phyloP scores from a whole-genome alignment of 2,113 vertebrate genomes.

The Lycaon pictus region DNA sequence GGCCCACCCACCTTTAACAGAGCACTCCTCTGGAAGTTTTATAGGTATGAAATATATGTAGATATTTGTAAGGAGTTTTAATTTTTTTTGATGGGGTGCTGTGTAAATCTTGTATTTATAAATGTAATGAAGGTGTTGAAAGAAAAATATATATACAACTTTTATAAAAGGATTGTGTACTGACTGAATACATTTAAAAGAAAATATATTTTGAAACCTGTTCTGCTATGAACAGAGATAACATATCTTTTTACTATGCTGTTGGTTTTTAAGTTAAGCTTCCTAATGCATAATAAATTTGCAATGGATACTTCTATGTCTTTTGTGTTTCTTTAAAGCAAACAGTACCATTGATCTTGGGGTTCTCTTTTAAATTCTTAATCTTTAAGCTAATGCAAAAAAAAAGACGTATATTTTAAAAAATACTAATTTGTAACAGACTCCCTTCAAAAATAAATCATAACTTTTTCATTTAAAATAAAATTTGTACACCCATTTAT shows the following conservation, averaged over 20 bases:
- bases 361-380: constrained; percentile 51
- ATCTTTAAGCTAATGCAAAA: constrained; percentile 31
- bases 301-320: constrained; percentile 78
- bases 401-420: not conserved
- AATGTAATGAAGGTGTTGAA: constrained; percentile 86
- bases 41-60: constrained; percentile 88
- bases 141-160: constrained; percentile 86
- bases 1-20: constrained; percentile 76
- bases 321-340: constrained; percentile 65
- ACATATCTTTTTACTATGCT: constrained; percentile 88
- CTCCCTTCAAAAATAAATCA: not conserved
- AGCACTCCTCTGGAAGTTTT: constrained; percentile 89
- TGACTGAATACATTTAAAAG: constrained; percentile 86
- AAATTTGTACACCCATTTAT: not conserved
- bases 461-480: not conserved
- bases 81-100: constrained; percentile 84
- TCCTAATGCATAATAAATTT: constrained; percentile 90
- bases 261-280: constrained; percentile 88
- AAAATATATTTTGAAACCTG: constrained; percentile 90
- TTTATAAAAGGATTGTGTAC: constrained; percentile 89
- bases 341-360: constrained; percentile 58
- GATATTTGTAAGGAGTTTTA: constrained; percentile 87
- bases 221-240: constrained; percentile 83
- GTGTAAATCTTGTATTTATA: constrained; percentile 91
- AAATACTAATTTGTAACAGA: constrained; percentile 13